Evolutionary conservation across 1,140 invertebrate genomes (phyloP).

Genomic region (Philotrypesis tridentata): DNA sequence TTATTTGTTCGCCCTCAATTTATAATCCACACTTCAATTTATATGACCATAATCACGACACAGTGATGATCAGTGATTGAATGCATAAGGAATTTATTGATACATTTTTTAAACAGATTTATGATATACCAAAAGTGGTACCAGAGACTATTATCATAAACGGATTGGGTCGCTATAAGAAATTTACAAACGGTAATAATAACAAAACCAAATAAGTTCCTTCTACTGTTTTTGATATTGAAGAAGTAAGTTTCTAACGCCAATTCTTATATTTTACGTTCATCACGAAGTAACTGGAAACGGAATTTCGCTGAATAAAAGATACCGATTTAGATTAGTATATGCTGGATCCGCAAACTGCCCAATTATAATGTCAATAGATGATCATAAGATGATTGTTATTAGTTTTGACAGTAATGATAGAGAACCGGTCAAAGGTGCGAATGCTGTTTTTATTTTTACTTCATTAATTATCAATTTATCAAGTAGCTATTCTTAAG

Average conservation of each 20-base stretch:
- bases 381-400: constrained; percentile 85
- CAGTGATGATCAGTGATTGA: constrained; percentile 87
- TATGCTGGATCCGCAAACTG: constrained; percentile 92
- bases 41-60: constrained; percentile 84
- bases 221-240: too few species aligned
- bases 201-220: too few species aligned
- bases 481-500: too few species aligned
- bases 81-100: too few species aligned
- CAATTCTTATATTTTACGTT: too few species aligned
- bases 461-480: neutral
- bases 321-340: constrained; percentile 89
- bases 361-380: constrained; percentile 78
- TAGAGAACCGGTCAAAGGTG: constrained; percentile 83
- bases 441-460: constrained; percentile 37
- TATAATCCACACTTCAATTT: constrained; percentile 75
- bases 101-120: too few species aligned
- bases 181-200: too few species aligned
- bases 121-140: constrained; percentile 83
- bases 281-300: too few species aligned
- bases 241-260: too few species aligned
- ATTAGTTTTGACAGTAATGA: constrained; percentile 87
- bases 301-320: constrained; percentile 78
- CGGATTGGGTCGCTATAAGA: constrained; percentile 81
- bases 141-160: constrained; percentile 87
- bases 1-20: constrained; percentile 78